phyloP scores from a whole-genome alignment of 1,140 invertebrate genomes.

The Globodera rostochiensis region DNA sequence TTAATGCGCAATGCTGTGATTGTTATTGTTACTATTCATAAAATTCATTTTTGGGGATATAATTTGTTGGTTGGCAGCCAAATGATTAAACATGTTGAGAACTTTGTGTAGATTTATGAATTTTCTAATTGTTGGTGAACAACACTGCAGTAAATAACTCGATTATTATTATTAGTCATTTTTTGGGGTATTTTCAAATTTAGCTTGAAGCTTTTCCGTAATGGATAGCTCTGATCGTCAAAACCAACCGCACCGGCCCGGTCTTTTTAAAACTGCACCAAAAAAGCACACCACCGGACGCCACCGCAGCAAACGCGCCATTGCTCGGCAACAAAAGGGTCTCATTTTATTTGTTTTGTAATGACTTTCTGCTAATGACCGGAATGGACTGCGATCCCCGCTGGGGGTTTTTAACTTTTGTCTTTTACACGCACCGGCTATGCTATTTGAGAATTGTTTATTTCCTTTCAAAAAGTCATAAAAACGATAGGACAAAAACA shows the following conservation, averaged over 20 bases:
- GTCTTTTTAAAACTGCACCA: constrained; percentile 47
- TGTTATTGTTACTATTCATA: constrained; percentile 23
- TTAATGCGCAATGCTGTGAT: constrained; percentile 14
- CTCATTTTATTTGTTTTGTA: background rate
- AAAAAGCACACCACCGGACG: constrained; percentile 47
- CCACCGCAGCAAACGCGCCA: constrained; percentile 49
- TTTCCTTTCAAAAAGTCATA: no score
- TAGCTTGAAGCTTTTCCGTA: background rate
- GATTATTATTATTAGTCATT: no score
- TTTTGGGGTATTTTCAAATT: no score
- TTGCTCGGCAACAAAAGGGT: constrained; percentile 29
- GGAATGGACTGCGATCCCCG: no score
- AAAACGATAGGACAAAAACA: no score
- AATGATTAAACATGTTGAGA: background rate
- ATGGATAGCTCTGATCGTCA: background rate
- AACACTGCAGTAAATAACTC: no score
- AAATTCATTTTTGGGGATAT: constrained; percentile 7
- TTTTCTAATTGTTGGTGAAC: no score
- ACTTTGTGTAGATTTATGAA: no score
- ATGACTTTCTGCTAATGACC: background rate
- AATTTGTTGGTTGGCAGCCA: constrained; percentile 4
- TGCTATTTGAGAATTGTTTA: no score
- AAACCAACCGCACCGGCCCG: constrained; percentile 39
- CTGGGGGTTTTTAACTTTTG: no score
- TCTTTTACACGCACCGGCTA: no score